These are phyloP conservation scores for Latrodectus hesperus DNA, from an alignment of 2,888 invertebrate species.

Conservation along the genomic window DNA sequence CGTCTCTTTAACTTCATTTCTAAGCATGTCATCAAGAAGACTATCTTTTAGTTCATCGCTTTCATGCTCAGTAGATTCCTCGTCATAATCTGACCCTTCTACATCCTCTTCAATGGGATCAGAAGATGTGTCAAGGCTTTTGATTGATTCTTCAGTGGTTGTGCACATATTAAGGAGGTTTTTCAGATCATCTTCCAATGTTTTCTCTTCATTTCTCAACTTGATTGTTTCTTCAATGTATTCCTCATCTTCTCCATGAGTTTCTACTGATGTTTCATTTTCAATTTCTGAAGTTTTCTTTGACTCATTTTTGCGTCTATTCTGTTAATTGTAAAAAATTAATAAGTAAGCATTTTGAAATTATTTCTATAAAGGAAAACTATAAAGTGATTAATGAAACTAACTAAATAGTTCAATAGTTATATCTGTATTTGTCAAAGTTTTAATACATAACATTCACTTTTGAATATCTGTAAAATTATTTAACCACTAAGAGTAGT, in stretches of 20 bases:
- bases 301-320: background rate
- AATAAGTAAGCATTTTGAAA: too few species aligned
- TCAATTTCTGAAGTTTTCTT: background rate
- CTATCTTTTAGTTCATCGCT: background rate
- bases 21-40: background rate
- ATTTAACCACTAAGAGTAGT: too few species aligned
- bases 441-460: too few species aligned
- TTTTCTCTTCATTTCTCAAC: background rate
- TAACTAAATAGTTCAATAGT: background rate
- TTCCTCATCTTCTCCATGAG: background rate
- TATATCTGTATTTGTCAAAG: background rate
- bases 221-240: too few species aligned
- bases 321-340: too few species aligned
- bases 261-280: background rate
- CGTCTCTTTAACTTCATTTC: background rate
- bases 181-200: background rate
- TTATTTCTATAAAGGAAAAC: too few species aligned
- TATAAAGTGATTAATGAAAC: background rate
- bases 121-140: background rate
- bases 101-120: constrained; percentile 4
- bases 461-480: too few species aligned
- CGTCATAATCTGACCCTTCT: constrained; percentile 15
- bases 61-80: constrained; percentile 4
- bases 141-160: background rate
- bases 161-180: constrained; percentile 9